Percentiles rank a stretch among this genome's conserved stretches.
Conservation (phyloP, 2,888 invertebrate species). For the Ophion obscuratus region DNA sequence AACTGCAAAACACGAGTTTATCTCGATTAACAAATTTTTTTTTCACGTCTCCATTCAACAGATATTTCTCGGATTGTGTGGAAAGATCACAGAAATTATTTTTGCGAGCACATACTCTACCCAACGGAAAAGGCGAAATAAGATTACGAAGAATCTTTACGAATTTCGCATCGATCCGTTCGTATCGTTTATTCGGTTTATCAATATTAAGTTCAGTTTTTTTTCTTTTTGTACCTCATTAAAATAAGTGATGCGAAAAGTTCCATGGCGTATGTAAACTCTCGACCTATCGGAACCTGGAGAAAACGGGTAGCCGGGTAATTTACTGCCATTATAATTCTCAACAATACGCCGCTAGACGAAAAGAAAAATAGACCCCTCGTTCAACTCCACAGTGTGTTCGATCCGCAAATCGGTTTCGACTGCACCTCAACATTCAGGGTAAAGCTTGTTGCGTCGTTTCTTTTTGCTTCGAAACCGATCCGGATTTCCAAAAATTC, state of each 20-base stretch:
- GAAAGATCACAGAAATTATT: no score
- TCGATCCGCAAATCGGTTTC: not conserved
- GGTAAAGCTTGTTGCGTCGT: constrained; percentile 23
- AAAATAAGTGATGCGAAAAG: not conserved
- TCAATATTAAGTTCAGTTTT: not conserved
- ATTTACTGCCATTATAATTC: constrained; percentile 50
- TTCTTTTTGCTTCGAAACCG: constrained; percentile 11
- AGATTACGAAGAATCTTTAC: no score
- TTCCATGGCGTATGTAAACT: not conserved
- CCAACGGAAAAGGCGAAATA: no score
- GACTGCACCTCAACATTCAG: not conserved
- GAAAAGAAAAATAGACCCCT: constrained; percentile 11
- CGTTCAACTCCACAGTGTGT: not conserved
- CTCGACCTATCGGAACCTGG: constrained; percentile 21
- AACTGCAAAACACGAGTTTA: no score
- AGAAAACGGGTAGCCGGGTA: constrained; percentile 6
- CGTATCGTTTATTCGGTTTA: no score
- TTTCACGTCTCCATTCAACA: no score
- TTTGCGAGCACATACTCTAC: no score
- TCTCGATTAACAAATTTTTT: no score
- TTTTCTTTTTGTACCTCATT: not conserved
- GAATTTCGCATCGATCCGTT: no score
- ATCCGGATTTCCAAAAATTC: constrained; percentile 34
- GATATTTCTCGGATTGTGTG: no score
- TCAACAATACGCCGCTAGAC: constrained; percentile 4